Evolutionary conservation across 2,797 vertebrate genomes (phyloP), one percentile per base, ranked within the genome.

Genomic region (Acanthurus tractus): DNA sequence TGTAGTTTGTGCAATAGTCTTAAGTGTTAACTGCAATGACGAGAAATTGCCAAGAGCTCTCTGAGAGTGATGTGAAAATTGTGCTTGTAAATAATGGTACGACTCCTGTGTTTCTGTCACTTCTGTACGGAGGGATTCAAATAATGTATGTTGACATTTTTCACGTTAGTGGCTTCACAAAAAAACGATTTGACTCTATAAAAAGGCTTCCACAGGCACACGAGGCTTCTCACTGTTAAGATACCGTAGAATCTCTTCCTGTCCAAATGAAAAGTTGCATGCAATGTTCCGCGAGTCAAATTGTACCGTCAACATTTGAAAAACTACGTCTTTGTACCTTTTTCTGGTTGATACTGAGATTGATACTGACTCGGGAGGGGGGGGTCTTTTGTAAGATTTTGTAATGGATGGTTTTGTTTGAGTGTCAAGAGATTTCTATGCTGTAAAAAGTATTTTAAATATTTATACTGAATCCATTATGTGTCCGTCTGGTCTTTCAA

Each of bases 381-480:
- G 83, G 65, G 78, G 72, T 84, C 82, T 93, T 89, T 96, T 96
- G 91, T 95, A 96, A 88, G 89, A 88, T 95, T 96, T 96, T 96
- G 81, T 95, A 95, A 93, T 58, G 81, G 85, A 89, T 76, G 88
- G 83, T 88, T 93, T 93, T 92, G 86, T 89, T 91, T 77, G 88
- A 82, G 89, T 94, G 92, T 92, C 70, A 74, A 94, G 91, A 95
- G 92, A 95, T 96, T 96, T 96, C 90, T 96, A 95, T 92, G 90
- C 90, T 95, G 94, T 95, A 94, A 92, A 94, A 94, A 93, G 85
- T 93, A 94, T 95, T 95, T 95, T 90, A 94, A 94, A 95, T 94
- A 95, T 95, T 95, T 95, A 95, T 94, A 95, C 84, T 81, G 66
- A 93, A 93, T 83, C 73, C 62, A 84, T 81, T 66, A 70, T 69